phyloP scores from a whole-genome alignment of 2,797 vertebrate species.

The Pipistrellus pygmaeus region DNA sequence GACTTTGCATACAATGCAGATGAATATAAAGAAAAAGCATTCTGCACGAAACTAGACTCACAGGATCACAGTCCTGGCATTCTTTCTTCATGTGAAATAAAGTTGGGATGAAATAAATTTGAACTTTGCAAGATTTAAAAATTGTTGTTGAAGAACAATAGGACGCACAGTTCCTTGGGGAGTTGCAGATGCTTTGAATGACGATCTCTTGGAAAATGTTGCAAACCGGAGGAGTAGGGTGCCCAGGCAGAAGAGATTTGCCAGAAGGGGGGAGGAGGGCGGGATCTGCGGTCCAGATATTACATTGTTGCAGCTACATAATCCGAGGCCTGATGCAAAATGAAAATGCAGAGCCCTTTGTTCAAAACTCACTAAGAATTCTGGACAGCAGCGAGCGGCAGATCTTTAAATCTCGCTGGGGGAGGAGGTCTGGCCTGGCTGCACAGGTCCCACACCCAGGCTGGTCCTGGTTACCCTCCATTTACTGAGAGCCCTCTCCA shows the following conservation, averaged over 20 bases:
- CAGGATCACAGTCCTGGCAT: background rate
- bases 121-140: conserved; percentile 41
- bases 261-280: background rate
- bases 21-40: background rate
- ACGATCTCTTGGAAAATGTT: background rate
- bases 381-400: background rate
- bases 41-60: background rate
- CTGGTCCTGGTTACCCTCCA: background rate
- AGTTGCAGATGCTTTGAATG: conserved; percentile 55
- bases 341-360: conserved; percentile 30
- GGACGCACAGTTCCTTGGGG: background rate
- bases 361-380: background rate
- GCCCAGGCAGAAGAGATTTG: background rate
- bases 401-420: background rate
- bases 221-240: background rate
- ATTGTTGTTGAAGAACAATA: conserved; percentile 36
- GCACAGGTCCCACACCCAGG: fast-evolving
- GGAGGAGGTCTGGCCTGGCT: too few relatives aligned
- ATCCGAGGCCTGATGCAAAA: background rate
- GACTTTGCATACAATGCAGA: background rate
- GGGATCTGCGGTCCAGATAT: background rate
- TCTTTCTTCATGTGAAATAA: conserved; percentile 61
- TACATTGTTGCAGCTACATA: conserved; percentile 18
- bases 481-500: background rate
- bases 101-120: conserved; percentile 58